These are phyloP conservation scores for Cephus nigrinus DNA, from an alignment of 2,888 invertebrate species.

Conservation along the genomic window DNA sequence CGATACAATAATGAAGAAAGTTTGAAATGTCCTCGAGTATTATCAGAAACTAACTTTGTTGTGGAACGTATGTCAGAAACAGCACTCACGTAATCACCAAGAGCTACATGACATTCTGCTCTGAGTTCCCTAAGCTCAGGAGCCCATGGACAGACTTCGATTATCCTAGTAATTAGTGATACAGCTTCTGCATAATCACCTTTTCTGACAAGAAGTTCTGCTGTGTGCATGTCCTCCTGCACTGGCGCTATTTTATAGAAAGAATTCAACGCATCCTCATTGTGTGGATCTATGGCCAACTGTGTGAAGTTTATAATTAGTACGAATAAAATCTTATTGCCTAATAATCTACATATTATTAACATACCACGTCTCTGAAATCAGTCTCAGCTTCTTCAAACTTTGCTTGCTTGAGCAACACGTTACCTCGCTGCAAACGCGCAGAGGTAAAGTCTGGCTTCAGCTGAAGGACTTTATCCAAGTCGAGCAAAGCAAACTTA, in stretches of 20 bases:
- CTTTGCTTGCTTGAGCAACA: conserved; percentile 90
- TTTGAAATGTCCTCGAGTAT: conserved; percentile 86
- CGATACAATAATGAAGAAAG: conserved; percentile 89
- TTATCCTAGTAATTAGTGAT: conserved; percentile 72
- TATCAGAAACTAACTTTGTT: conserved; percentile 91
- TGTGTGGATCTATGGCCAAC: conserved; percentile 79
- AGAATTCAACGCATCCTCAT: conserved; percentile 78
- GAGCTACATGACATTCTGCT: conserved; percentile 83
- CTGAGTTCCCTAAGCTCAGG: conserved; percentile 84
- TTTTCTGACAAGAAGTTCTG: conserved; percentile 73
- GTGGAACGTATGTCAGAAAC: conserved; percentile 91
- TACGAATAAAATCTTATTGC: background rate
- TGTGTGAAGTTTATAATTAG: conserved; percentile 47
- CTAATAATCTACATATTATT: conserved; percentile 38
- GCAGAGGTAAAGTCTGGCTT: conserved; percentile 96
- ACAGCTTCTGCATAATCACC: conserved; percentile 73
- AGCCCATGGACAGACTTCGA: conserved; percentile 93
- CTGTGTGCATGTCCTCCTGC: conserved; percentile 73
- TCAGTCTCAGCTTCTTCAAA: conserved; percentile 85
- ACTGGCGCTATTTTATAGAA: conserved; percentile 76
- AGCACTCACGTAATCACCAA: conserved; percentile 86
- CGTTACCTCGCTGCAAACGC: conserved; percentile 83
- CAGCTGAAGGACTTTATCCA: conserved; percentile 90
- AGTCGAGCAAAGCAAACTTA: conserved; percentile 93
- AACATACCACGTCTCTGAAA: conserved; percentile 84